Percentiles rank a stretch among this genome's conserved stretches.
Evolutionary conservation across 2,888 invertebrate species (phyloP).

Genomic region (Sclerodermus sp.): DNA sequence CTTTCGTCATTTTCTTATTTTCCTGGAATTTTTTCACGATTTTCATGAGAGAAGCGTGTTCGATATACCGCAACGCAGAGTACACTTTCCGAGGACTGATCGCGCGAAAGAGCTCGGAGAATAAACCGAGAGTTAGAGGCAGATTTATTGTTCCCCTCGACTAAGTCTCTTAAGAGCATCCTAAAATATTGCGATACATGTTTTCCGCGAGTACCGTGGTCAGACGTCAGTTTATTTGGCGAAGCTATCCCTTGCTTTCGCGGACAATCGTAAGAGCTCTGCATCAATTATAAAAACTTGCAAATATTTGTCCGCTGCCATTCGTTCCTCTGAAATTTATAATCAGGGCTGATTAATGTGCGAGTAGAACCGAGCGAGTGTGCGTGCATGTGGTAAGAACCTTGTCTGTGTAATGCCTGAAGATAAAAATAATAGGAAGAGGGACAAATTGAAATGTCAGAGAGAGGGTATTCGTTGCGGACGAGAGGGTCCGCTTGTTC

Average conservation of each 20-base stretch:
- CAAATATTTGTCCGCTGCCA: too few species aligned
- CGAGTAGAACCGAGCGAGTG: too few species aligned
- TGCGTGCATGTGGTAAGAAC: too few species aligned
- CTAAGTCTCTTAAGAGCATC: constrained; percentile 27
- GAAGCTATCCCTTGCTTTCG: too few species aligned
- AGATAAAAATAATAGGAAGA: constrained; percentile 17
- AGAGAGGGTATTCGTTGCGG: constrained; percentile 10
- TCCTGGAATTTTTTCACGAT: too few species aligned
- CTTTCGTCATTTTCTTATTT: too few species aligned
- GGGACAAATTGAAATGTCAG: constrained; percentile 21
- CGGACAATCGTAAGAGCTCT: too few species aligned
- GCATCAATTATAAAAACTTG: too few species aligned
- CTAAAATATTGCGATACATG: constrained; percentile 25
- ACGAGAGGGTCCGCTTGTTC: constrained; percentile 1
- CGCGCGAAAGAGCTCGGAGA: constrained; percentile 33
- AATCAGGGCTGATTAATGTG: too few species aligned
- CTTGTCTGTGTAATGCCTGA: background rate
- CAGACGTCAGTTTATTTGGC: background rate
- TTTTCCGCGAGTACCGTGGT: background rate
- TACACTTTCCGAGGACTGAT: constrained; percentile 13
- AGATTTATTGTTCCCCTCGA: constrained; percentile 26
- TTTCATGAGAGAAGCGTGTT: constrained; percentile 23
- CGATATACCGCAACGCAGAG: constrained; percentile 12
- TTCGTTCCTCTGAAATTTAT: too few species aligned
- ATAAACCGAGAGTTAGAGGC: constrained; percentile 29